Percentiles rank a stretch among this genome's conserved stretches.
Conservation (phyloP, 2,797 vertebrate genomes). For the Tachyglossus aculeatus region DNA sequence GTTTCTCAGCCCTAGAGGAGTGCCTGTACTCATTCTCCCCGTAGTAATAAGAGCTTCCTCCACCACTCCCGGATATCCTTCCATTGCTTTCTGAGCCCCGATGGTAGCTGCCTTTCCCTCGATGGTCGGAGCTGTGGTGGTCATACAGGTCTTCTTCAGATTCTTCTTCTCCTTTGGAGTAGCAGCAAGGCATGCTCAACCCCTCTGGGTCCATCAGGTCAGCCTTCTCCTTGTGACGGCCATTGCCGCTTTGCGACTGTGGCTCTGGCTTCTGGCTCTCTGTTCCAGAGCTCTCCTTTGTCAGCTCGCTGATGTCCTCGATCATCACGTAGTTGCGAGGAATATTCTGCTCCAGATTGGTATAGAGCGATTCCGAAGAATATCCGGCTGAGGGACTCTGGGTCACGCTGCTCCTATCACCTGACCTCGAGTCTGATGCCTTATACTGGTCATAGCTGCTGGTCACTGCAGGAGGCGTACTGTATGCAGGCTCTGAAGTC, state of each 20-base stretch:
- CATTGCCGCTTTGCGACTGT: slow-evolving; percentile 58
- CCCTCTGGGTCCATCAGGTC: slow-evolving; percentile 77
- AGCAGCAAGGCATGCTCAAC: slow-evolving; percentile 81
- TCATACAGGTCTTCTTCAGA: slow-evolving; percentile 93
- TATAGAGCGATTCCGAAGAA: slow-evolving; percentile 88
- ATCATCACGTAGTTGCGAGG: slow-evolving; percentile 99
- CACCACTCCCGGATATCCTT: slow-evolving; percentile 77
- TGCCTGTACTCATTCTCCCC: slow-evolving; percentile 88
- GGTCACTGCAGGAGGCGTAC: slow-evolving; percentile 73
- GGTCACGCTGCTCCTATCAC: slow-evolving; percentile 76
- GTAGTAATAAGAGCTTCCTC: slow-evolving; percentile 84
- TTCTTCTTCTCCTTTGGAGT: slow-evolving; percentile 89
- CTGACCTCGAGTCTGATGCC: slow-evolving; percentile 77
- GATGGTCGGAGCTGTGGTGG: slow-evolving; percentile 83
- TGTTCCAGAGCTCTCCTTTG: slow-evolving; percentile 86
- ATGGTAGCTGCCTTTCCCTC: slow-evolving; percentile 82
- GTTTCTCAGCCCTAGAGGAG: slow-evolving; percentile 79
- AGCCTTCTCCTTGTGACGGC: slow-evolving; percentile 80
- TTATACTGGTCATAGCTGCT: slow-evolving; percentile 88
- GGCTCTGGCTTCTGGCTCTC: slow-evolving; percentile 85
- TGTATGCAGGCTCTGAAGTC: slow-evolving; percentile 82
- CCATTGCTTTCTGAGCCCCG: slow-evolving; percentile 85
- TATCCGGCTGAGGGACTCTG: slow-evolving; percentile 88
- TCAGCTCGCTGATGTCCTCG: slow-evolving; percentile 97
- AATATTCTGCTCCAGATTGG: slow-evolving; percentile 94